These are phyloP conservation scores for Drosophila paracracens DNA, from an alignment of 2,888 invertebrate species.

Conservation along the genomic window DNA sequence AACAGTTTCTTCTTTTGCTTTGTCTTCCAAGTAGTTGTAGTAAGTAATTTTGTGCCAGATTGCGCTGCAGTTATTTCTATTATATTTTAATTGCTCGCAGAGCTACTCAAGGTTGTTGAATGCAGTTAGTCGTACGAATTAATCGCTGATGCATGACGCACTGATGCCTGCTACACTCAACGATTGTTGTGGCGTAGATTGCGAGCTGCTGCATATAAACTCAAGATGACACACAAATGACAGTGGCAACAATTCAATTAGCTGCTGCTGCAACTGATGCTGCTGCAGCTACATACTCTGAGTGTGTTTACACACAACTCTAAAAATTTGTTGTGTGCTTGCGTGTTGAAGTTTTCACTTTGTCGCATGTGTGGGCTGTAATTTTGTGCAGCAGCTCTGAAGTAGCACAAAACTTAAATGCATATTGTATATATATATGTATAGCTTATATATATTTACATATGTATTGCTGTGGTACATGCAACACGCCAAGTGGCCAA, in stretches of 20 bases:
- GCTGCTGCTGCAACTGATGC: constrained; percentile 6
- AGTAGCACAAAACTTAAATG: constrained; percentile 62
- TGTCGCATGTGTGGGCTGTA: constrained; percentile 66
- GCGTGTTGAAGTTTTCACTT: constrained; percentile 67
- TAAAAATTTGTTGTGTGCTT: constrained; percentile 10
- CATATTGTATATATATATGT: constrained; percentile 12
- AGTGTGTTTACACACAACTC: constrained; percentile 21
- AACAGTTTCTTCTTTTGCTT: constrained; percentile 20
- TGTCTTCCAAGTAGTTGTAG: constrained; percentile 17
- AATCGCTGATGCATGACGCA: constrained; percentile 61
- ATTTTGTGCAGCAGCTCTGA: constrained; percentile 51
- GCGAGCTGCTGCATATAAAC: constrained; percentile 25
- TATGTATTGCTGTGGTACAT: constrained; percentile 45
- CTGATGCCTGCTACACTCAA: constrained; percentile 10
- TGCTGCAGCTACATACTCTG: constrained; percentile 1
- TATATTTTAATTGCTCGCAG: constrained; percentile 42
- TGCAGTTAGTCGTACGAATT: constrained; percentile 77
- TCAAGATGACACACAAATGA: constrained; percentile 56
- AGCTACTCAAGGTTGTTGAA: constrained; percentile 72
- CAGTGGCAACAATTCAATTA: constrained; percentile 67
- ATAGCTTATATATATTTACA: constrained; percentile 20
- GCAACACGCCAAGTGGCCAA: constrained; percentile 62
- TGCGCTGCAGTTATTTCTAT: constrained; percentile 34
- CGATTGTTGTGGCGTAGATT: constrained; percentile 13
- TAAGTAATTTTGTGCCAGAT: constrained; percentile 46